Evolutionary conservation across 2,888 invertebrate species (phyloP).

Genomic region (Scaptomyza tumidula): DNA sequence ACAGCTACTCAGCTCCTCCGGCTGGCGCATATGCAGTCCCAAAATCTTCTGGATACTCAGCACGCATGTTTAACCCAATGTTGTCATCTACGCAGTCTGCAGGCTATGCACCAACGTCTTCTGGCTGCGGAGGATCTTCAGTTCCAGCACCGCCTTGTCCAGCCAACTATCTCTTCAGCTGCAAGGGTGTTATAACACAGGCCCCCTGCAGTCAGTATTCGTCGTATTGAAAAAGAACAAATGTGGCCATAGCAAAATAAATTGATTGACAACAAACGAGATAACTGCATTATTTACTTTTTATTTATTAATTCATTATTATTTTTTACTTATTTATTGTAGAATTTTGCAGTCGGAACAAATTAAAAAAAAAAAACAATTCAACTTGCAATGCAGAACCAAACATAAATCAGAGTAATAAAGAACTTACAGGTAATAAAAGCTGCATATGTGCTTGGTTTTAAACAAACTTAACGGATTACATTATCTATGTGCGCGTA

Average conservation of each 20-base stretch:
- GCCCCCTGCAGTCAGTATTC: constrained; percentile 54
- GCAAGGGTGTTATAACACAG: constrained; percentile 50
- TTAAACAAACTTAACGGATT: not conserved
- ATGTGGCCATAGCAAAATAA: constrained; percentile 21
- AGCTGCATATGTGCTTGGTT: not conserved
- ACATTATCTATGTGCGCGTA: not conserved
- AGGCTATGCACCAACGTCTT: constrained; percentile 36
- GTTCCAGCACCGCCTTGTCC: constrained; percentile 60
- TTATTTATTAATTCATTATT: not conserved
- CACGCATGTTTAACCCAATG: constrained; percentile 54
- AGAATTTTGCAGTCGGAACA: not conserved
- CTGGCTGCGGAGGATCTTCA: constrained; percentile 40
- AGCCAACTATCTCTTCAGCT: constrained; percentile 61
- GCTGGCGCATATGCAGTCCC: constrained; percentile 25
- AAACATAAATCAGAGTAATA: not conserved
- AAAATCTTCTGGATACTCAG: constrained; percentile 44
- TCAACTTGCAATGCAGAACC: not conserved
- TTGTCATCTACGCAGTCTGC: constrained; percentile 38
- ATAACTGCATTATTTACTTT: not conserved
- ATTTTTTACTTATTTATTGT: not conserved
- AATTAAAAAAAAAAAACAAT: not conserved
- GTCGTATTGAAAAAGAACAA: constrained; percentile 35
- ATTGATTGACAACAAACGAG: constrained; percentile 4
- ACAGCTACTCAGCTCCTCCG: constrained; percentile 22
- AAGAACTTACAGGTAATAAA: too few species aligned